Base-by-base conservation (phyloP, 1,140 invertebrate species). In the Ladona fulva region DNA sequence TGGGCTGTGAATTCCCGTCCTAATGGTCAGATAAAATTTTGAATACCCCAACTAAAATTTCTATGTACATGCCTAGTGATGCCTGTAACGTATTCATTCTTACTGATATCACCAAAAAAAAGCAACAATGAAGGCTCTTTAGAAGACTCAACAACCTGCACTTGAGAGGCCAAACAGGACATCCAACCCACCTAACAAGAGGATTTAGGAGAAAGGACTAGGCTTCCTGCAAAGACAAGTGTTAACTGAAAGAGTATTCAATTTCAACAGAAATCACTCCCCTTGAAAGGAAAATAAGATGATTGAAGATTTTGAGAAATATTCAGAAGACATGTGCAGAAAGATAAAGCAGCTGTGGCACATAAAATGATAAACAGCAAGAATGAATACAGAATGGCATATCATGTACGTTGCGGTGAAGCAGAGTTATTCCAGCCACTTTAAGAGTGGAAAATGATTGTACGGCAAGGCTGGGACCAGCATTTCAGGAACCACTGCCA, bases 371-470 rank as follows among this genome's bases (percentile, higher is more conserved):
- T 66, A 19, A 66, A 3, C 52, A 66, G 52, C 52, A 66, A 66
- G 52, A 66, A 66, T 66, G 52, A 66, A 66, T 66, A 66, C 52
- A 22, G n/a, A 19, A 19, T 66, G 52, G 52, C 52, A 66, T 22
- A 66, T 22, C 52, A 66, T 66, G 52, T 66, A 19, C n/a, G n/a
- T 19, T 66, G 52, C 52, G 52, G 52, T 66, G n/a, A 66, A 66
- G 52, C 52, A 66, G 52, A 66, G 52, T 66, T 66, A 66, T 66
- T 66, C 52, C 52, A 66, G 52, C 52, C 52, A 66, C 52, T 66
- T 66, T 66, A 66, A 66, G 52, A 66, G 52, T 66, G 52, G 52
- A 66, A 66, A 19, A 66, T 66, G n/a, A 66, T 66, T 66, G n/a
- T 66, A 66, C 52, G 52, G 52, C 52, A 66, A 66, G 52, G 52